These are phyloP conservation scores for Diplodus puntazzo DNA, from an alignment of 2,797 vertebrate species.

Conservation along the genomic window DNA sequence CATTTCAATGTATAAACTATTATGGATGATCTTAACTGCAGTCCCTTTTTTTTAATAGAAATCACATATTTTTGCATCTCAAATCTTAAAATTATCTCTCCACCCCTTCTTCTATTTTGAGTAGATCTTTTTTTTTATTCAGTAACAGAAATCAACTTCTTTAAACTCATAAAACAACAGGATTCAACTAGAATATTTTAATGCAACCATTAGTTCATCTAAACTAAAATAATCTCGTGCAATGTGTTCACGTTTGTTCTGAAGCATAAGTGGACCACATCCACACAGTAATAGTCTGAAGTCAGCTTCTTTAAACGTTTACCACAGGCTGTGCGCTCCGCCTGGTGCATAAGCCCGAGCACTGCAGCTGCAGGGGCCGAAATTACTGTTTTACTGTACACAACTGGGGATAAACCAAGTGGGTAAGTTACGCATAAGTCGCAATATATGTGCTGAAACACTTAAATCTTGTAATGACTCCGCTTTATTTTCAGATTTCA, in stretches of 20 bases:
- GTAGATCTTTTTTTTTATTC: neutral
- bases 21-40: neutral
- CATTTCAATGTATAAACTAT: neutral
- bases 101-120: neutral
- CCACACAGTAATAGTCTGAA: neutral
- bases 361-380: slow-evolving; percentile 57
- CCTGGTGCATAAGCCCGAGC: slow-evolving; percentile 64
- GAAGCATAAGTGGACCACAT: neutral
- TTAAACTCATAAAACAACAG: neutral
- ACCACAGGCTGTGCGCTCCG: slow-evolving; percentile 62
- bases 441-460: neutral
- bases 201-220: neutral
- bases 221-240: too few relatives aligned
- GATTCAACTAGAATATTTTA: neutral
- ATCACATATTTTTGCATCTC: neutral
- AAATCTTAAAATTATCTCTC: neutral
- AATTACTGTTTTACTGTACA: neutral
- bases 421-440: neutral
- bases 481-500: neutral
- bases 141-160: neutral
- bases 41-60: neutral
- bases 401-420: slow-evolving; percentile 15
- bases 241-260: neutral
- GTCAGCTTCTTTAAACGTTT: neutral
- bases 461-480: too few relatives aligned